Base-by-base conservation (phyloP, 2,113 vertebrate species). In the Genyomyrus donnyi region DNA sequence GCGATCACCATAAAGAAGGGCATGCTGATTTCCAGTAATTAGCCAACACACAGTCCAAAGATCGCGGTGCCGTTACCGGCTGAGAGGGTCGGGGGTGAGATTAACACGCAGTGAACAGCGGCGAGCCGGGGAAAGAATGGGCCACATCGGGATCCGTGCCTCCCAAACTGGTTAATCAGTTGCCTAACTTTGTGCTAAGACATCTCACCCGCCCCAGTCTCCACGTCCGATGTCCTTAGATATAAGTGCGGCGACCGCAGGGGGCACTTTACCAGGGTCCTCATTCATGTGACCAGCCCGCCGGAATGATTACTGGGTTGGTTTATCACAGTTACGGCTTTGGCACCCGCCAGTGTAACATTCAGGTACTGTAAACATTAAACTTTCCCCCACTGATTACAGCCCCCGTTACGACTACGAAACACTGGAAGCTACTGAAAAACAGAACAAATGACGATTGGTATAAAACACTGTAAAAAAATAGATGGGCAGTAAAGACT, bases 21-120 rank as follows among this genome's bases (percentile, higher is more conserved):
- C 70, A 80, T 19, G n/a, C 46, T 6, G 21, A 50, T 80, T 80
- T 31, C 21, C 27, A 53, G 46, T 19, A 39, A 52, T 52, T 62
- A 70, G 56, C 58, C 35, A 66, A 27, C 87, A 45, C 39, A 13
- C 21, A 50, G 88, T 77, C 46, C 88, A 89, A 89, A 89, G 88
- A 77, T 89, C 66, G 74, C 74, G 27, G 49, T 11, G 31, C 35
- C 3, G 27, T 45, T 80, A 80, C 48, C 48, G 27, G 46, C 46
- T 1, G 66, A 62, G 45, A 53, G 27, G 24, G n/a, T 80, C 7
- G 35, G 49, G 35, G 4, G 56, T 24, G 39, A 58, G 56, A 62
- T 49, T 48, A 49, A 27, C 74, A 80, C 3, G 15, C 3, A 77
- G 70, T 2, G 27, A 74, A 74, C 1, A 1, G 8, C 66, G 13